phyloP scores from a whole-genome alignment of 2,113 vertebrate genomes.

The Gymnarchus niloticus region DNA sequence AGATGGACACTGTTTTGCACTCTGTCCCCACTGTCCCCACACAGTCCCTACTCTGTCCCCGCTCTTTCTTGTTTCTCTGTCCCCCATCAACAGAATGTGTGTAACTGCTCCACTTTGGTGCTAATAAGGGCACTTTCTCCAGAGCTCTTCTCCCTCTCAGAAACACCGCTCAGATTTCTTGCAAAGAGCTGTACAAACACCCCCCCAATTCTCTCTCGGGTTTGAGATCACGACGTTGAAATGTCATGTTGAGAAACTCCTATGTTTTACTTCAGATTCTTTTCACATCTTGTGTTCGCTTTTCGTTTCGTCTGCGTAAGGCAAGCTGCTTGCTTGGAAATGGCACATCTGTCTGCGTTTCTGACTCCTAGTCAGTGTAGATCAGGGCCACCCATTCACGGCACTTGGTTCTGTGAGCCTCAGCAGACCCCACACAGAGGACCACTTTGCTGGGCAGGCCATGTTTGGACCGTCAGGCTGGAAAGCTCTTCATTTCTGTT shows the following conservation, averaged over 20 bases:
- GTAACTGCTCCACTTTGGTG: background rate
- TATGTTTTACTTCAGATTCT: conserved; percentile 26
- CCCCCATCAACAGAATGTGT: background rate
- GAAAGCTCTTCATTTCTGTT: too few species aligned
- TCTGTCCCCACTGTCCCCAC: background rate
- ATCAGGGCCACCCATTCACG: background rate
- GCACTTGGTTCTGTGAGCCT: too few species aligned
- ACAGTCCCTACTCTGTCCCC: too few species aligned
- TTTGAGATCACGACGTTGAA: background rate
- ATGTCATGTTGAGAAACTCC: conserved; percentile 6
- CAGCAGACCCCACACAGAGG: background rate
- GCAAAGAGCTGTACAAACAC: background rate
- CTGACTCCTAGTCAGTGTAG: background rate
- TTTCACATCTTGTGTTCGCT: conserved; percentile 42
- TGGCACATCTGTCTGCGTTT: background rate
- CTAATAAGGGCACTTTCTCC: background rate
- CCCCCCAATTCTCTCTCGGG: background rate
- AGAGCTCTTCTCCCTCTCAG: background rate
- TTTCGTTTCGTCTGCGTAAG: conserved; percentile 37
- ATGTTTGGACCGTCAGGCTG: too few species aligned
- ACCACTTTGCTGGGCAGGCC: background rate
- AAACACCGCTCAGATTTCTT: background rate
- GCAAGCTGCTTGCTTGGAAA: conserved; percentile 25
- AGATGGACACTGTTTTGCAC: accelerated
- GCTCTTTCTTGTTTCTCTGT: conserved; percentile 7